Conservation (phyloP, 2,888 invertebrate species). For the Hydrotaea diabolus region DNA sequence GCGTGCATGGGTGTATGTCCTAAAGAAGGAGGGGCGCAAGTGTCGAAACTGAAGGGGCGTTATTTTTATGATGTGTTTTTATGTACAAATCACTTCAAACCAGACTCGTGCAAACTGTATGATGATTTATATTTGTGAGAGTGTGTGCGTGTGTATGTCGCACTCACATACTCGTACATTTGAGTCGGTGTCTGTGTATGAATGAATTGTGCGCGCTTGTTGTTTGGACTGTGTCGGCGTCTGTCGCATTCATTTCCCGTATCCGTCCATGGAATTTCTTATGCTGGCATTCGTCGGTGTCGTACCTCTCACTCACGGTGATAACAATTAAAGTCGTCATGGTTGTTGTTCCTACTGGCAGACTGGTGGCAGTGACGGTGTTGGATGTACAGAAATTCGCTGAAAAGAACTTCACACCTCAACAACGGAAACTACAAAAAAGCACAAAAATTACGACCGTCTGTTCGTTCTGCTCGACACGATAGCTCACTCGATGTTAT, state of each 20-base stretch:
- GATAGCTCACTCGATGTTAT: background rate
- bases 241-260: conserved; percentile 28
- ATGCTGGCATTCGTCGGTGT: conserved; percentile 30
- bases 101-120: background rate
- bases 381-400: conserved; percentile 1
- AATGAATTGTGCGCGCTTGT: conserved; percentile 54
- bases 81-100: conserved; percentile 19
- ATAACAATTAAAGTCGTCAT: conserved; percentile 46
- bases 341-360: conserved; percentile 38
- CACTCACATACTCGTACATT: too few species aligned
- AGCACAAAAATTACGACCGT: conserved; percentile 24
- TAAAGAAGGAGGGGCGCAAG: conserved; percentile 60
- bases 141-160: background rate
- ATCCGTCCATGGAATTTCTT: conserved; percentile 29
- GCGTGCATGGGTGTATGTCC: background rate
- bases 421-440: too few species aligned
- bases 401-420: conserved; percentile 61
- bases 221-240: background rate
- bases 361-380: conserved; percentile 15
- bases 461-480: conserved; percentile 1
- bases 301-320: conserved; percentile 2
- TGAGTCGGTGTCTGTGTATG: background rate
- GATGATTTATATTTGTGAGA: background rate
- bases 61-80: conserved; percentile 63
- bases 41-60: conserved; percentile 67